Percentiles rank a stretch among this genome's conserved stretches.
phyloP scores from a whole-genome alignment of 1,140 invertebrate species.

The Pseudomyrmex pallidus region DNA sequence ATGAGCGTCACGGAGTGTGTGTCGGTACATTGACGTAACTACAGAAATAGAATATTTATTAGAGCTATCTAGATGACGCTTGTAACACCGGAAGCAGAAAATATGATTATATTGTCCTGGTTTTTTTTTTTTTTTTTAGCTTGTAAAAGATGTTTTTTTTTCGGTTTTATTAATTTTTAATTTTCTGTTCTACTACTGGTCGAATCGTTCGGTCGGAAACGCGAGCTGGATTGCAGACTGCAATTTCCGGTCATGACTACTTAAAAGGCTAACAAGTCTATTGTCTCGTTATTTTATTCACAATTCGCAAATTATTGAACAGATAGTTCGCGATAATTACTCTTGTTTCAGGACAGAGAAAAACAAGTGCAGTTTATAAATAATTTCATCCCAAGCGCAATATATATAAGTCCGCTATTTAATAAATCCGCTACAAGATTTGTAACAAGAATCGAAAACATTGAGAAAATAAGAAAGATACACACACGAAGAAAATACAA shows the following conservation, averaged over 20 bases:
- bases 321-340: conserved; percentile 25
- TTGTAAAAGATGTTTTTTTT: conserved; percentile 3
- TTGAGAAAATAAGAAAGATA: too few species aligned
- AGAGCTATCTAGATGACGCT: not conserved
- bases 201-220: conserved; percentile 23
- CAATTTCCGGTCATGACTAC: conserved; percentile 51
- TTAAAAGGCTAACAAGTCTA: conserved; percentile 40
- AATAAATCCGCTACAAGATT: too few species aligned
- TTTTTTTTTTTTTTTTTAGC: conserved; percentile 14
- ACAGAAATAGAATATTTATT: not conserved
- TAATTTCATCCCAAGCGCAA: too few species aligned
- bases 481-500: too few species aligned
- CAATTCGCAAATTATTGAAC: conserved; percentile 50
- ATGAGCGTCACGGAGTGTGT: not conserved
- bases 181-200: not conserved
- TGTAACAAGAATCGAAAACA: too few species aligned
- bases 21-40: not conserved
- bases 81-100: conserved; percentile 15
- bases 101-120: conserved; percentile 1
- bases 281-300: conserved; percentile 47
- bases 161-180: conserved; percentile 40
- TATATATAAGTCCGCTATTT: too few species aligned
- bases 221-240: conserved; percentile 31
- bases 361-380: not conserved
- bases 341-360: not conserved